Evolutionary conservation across 2,113 vertebrate genomes (phyloP), one percentile per base, ranked within the genome.

Genomic region (Corapipo altera): DNA sequence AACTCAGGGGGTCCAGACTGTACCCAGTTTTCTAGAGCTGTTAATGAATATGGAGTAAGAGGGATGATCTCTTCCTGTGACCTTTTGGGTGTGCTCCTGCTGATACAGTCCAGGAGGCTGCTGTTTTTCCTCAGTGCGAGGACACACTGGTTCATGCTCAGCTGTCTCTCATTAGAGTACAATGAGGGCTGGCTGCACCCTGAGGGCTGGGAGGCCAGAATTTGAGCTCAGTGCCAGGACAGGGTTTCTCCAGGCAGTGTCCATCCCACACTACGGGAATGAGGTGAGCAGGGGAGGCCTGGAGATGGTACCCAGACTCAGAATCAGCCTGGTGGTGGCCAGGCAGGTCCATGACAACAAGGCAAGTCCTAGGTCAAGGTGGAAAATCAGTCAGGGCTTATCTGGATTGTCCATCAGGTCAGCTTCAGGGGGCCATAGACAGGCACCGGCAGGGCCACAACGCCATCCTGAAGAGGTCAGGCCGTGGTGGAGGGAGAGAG

Each of bases 181-280:
- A 71, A 10, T 0, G 1, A 88, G 22, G 33, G 11, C 32, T 2
- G 4, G 8, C 6, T 26, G 8, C 4, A 69, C 21, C 35, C 39
- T n/a, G 65, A 35, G 11, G 19, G 54, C 10, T 0, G 3, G 57
- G 26, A 35, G 27, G 8, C 12, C 4, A 7, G n/a, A 32, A 85
- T 37, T 22, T 39, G 21, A 61, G 11, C 19, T 61, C 3, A 4
- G 0, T 51, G 30, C 3, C 51, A 1, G 1, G 20, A 15, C 9
- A 26, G 4, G 12, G 5, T 5, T 6, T 76, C 41, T 57, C 27
- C 30, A 57, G 35, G 4, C 24, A 9, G 4, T 6, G 32, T 48
- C 19, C 0, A 0, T 57, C 32, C 15, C 54, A 44, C 15, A 12
- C 6, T 10, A 4, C 8, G 0, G 1, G 17, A 30, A 5, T 11